Conservation (phyloP, 1,140 invertebrate species). For the Drosophila kikkawai region DNA sequence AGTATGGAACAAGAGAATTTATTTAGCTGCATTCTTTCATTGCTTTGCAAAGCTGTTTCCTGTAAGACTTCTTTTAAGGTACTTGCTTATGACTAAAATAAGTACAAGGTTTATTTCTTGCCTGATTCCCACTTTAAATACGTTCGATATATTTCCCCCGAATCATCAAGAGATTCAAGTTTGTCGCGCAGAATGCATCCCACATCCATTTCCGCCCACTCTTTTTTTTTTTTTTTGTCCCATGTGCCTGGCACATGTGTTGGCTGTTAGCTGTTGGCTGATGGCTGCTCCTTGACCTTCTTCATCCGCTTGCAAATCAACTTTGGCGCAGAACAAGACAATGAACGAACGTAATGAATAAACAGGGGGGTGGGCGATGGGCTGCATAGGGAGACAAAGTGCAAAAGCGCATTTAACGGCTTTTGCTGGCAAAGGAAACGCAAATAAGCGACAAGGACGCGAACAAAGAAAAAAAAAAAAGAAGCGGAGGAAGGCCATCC, state of each 20-base stretch:
- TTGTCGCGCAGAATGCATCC: not conserved
- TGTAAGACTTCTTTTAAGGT: too few relatives aligned
- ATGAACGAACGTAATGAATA: conserved; percentile 57
- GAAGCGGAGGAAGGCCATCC: conserved; percentile 30
- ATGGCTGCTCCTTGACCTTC: conserved; percentile 41
- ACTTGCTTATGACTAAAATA: not conserved
- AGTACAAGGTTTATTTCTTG: not conserved
- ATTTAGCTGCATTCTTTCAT: not conserved
- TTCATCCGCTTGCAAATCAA: conserved; percentile 46
- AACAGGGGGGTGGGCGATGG: not conserved
- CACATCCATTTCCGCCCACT: conserved; percentile 14
- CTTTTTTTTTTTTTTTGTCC: not conserved
- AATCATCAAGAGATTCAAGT: not conserved
- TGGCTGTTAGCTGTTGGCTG: conserved; percentile 20
- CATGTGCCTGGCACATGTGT: conserved; percentile 43
- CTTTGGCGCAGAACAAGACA: conserved; percentile 63
- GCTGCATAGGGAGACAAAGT: conserved; percentile 20
- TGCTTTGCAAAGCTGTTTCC: too few relatives aligned
- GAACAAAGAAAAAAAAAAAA: conserved; percentile 31
- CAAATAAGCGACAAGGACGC: conserved; percentile 74
- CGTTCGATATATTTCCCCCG: not conserved
- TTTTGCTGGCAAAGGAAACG: conserved; percentile 49
- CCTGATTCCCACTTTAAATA: not conserved
- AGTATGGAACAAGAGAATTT: not conserved
- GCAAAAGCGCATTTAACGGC: conserved; percentile 61